Percentiles rank a stretch among this genome's conserved stretches.
phyloP scores from a whole-genome alignment of 2,888 invertebrate species.

The Drosophila affinis region DNA sequence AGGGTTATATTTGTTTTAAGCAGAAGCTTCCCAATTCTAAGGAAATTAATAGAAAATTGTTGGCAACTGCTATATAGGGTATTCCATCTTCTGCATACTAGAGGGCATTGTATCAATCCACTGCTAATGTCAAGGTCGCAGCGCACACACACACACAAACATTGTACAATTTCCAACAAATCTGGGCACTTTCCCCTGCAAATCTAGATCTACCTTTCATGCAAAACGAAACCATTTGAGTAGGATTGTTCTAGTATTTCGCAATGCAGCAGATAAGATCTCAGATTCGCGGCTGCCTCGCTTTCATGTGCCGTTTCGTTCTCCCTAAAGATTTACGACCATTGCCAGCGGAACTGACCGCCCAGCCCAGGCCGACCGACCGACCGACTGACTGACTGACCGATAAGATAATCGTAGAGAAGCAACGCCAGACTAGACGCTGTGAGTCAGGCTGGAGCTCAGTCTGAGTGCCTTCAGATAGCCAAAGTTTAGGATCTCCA shows the following conservation, averaged over 20 bases:
- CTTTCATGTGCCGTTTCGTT: conserved; percentile 24
- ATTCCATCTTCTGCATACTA: neutral
- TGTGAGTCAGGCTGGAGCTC: conserved; percentile 20
- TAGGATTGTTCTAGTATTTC: conserved; percentile 24
- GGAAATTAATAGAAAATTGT: no score
- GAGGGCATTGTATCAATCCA: neutral
- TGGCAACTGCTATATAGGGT: neutral
- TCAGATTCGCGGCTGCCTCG: conserved; percentile 18
- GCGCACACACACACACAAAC: neutral
- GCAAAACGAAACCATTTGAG: conserved; percentile 7
- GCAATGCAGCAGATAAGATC: conserved; percentile 32
- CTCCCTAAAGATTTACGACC: conserved; percentile 36
- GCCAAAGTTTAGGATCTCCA: conserved; percentile 17
- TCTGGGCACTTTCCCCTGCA: conserved; percentile 37
- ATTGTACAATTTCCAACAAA: neutral
- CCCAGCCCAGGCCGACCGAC: neutral
- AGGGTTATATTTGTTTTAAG: no score
- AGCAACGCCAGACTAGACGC: neutral
- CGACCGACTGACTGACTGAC: conserved; percentile 3
- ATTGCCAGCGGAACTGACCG: conserved; percentile 17
- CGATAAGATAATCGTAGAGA: conserved; percentile 33
- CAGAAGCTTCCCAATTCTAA: no score
- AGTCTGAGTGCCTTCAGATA: conserved; percentile 23
- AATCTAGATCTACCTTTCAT: conserved; percentile 25
- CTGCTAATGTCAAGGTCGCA: conserved; percentile 68